Evolutionary conservation across 2,888 invertebrate genomes (phyloP).

Genomic region (Ectemnius cavifrons): DNA sequence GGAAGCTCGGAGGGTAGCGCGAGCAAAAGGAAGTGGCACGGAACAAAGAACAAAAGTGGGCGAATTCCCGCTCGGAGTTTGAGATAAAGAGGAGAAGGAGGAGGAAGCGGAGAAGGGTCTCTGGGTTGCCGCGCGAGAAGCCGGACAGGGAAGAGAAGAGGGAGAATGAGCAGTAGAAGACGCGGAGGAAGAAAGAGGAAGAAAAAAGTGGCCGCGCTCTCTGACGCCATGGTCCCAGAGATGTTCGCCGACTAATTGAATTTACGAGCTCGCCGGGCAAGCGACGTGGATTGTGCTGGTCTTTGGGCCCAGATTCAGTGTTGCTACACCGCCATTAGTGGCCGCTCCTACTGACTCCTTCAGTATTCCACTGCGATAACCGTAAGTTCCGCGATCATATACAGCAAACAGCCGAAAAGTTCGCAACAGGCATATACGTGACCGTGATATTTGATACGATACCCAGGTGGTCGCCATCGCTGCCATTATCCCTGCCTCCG

Average conservation of each 20-base stretch:
- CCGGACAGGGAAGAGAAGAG: slow-evolving; percentile 38
- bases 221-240: slow-evolving; percentile 60
- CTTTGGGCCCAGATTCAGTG: slow-evolving; percentile 70
- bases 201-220: slow-evolving; percentile 43
- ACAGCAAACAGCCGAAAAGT: slow-evolving; percentile 60
- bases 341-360: slow-evolving; percentile 59
- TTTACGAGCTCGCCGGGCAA: slow-evolving; percentile 69
- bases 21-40: slow-evolving; percentile 60
- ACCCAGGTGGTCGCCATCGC: slow-evolving; percentile 55
- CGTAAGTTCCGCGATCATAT: slow-evolving; percentile 61
- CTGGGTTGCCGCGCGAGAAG: background rate
- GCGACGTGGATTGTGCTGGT: slow-evolving; percentile 63
- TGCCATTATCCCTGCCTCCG: slow-evolving; percentile 37
- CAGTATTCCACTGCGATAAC: slow-evolving; percentile 58
- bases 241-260: slow-evolving; percentile 74
- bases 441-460: slow-evolving; percentile 63
- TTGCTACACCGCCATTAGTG: slow-evolving; percentile 69
- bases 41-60: slow-evolving; percentile 66
- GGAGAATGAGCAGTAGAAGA: slow-evolving; percentile 31
- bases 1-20: slow-evolving; percentile 55
- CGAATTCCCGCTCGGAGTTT: slow-evolving; percentile 57
- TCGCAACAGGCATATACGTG: slow-evolving; percentile 50
- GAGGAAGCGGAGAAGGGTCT: background rate
- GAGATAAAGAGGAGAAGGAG: slow-evolving; percentile 55
- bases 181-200: slow-evolving; percentile 41